Percentiles rank a stretch among this genome's conserved stretches.
These are phyloP conservation scores for Tretioscincus oriximinensis DNA, from an alignment of 2,113 vertebrate species.

Conservation along the genomic window DNA sequence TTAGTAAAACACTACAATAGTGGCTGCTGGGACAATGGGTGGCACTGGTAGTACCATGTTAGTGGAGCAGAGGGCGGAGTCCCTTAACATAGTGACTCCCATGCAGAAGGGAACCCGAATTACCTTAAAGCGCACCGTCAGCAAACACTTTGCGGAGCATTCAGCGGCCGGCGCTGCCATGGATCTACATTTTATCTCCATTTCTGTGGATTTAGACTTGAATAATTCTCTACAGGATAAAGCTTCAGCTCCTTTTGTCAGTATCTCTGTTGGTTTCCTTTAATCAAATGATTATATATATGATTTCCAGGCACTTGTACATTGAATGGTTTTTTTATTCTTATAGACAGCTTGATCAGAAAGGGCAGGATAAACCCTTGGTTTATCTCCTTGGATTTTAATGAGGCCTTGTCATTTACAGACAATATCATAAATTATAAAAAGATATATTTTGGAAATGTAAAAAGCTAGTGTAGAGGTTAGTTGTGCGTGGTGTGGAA, in stretches of 20 bases:
- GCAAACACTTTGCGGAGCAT: no score
- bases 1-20: no score
- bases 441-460: slow-evolving; percentile 42
- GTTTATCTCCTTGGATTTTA: slow-evolving; percentile 26
- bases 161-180: no score
- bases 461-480: slow-evolving; percentile 41
- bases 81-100: no score
- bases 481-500: slow-evolving; percentile 36
- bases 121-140: no score
- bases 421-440: slow-evolving; percentile 25
- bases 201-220: background rate
- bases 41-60: no score
- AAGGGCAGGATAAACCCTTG: background rate
- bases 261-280: background rate
- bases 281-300: background rate
- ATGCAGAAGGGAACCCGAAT: no score
- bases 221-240: background rate
- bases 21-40: no score
- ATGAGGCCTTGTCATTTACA: background rate
- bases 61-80: no score
- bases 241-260: background rate
- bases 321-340: background rate
- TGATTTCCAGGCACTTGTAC: background rate
- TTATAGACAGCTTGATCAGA: background rate
- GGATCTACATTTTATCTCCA: background rate